Evolutionary conservation across 2,797 vertebrate species (phyloP).

Genomic region (Neomorphus geoffroyi): DNA sequence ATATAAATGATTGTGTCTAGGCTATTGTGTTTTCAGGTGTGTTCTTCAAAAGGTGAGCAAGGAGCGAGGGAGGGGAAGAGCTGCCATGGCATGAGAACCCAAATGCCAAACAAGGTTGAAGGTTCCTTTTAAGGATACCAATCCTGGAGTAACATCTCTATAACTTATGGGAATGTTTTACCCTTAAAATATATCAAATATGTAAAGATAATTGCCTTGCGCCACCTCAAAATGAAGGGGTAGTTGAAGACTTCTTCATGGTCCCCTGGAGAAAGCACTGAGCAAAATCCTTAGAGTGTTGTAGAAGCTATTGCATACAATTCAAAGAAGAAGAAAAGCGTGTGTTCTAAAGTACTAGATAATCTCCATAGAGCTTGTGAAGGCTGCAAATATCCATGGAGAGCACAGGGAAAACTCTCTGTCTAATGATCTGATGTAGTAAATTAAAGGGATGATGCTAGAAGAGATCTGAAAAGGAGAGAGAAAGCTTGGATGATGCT

Average conservation of each 20-base stretch:
- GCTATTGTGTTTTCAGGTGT: neutral
- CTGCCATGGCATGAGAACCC: accelerated
- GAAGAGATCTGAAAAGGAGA: neutral
- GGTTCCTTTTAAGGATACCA: neutral
- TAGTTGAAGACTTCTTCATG: neutral
- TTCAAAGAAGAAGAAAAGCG: neutral
- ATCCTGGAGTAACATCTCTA: neutral
- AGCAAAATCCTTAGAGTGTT: neutral
- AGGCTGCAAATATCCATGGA: neutral
- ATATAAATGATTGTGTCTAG: neutral
- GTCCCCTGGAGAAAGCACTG: neutral
- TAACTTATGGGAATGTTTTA: neutral
- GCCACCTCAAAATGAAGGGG: neutral
- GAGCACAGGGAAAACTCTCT: neutral
- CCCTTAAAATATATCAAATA: neutral
- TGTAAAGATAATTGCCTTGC: neutral
- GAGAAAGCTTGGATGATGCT: neutral
- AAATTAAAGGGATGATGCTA: neutral
- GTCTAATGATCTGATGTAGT: neutral
- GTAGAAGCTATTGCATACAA: neutral
- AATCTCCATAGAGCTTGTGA: neutral
- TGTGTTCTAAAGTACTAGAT: neutral
- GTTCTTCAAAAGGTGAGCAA: accelerated
- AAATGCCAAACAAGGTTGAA: neutral
- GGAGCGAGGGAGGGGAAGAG: neutral